Conservation (phyloP, 1,140 invertebrate genomes). For the Phortica variegata region DNA sequence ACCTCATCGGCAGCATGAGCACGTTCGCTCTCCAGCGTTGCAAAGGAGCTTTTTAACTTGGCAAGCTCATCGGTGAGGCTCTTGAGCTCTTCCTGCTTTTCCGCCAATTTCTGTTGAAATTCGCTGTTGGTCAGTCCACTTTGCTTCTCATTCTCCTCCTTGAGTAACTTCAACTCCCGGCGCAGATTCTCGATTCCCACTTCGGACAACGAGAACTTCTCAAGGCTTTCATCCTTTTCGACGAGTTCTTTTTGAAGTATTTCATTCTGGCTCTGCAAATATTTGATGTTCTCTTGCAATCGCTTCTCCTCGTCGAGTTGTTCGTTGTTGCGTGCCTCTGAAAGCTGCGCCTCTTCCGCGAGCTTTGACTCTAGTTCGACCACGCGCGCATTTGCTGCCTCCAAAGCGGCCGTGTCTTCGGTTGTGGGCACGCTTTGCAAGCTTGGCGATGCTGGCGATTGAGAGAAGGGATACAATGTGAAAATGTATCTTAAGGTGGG, state of each 20-base stretch:
- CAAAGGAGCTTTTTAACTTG: conserved; percentile 19
- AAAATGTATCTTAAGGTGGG: background rate
- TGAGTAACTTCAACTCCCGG: conserved; percentile 35
- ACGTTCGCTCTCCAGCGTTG: conserved; percentile 32
- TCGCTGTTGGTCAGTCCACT: conserved; percentile 11
- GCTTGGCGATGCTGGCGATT: conserved; percentile 22
- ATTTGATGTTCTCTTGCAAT: conserved; percentile 57
- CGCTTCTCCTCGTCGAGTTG: conserved; percentile 38
- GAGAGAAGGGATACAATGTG: background rate
- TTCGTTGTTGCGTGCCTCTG: conserved; percentile 45
- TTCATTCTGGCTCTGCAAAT: conserved; percentile 52
- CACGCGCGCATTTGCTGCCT: conserved; percentile 53
- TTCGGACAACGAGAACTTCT: conserved; percentile 48
- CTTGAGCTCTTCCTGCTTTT: conserved; percentile 24
- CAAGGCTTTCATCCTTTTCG: conserved; percentile 40
- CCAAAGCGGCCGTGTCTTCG: conserved; percentile 25
- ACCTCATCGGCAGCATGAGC: conserved; percentile 33
- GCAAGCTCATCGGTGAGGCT: conserved; percentile 21
- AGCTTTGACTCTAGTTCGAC: conserved; percentile 53
- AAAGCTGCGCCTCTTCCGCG: conserved; percentile 20
- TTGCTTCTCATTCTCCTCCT: conserved; percentile 47
- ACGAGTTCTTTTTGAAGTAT: conserved; percentile 37
- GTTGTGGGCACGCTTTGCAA: conserved; percentile 31
- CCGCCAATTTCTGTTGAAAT: conserved; percentile 26
- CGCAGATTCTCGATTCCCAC: conserved; percentile 47